Evolutionary conservation across 1,140 invertebrate genomes (phyloP), one percentile per base, ranked within the genome.

Genomic region (Apocrypta bakeri): DNA sequence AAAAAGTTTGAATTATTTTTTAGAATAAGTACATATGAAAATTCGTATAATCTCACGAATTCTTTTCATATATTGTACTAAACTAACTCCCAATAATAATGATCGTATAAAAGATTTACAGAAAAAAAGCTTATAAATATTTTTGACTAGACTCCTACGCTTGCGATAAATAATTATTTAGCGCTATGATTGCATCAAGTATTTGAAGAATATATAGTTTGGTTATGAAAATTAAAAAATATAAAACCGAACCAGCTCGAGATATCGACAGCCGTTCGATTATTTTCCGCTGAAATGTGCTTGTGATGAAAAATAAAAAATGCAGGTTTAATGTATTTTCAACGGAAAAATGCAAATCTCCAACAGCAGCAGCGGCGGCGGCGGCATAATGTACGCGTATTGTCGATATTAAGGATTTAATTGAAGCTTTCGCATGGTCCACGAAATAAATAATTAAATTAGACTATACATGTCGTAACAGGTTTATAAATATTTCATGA

Each of bases 361-460:
- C 17, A 56, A 21, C 21, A n/a, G 48, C 7, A 4, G 40, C 40
- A 12, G 37, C 37, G 9, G n/a, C n/a, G 3, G 33, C 40, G 17
- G 48, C 6, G 7, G 12, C 29, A 9, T 71, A 71, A 31, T 33
- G 7, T 71, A 37, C 29, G 29, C 21, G 29, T 29, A 71, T 71
- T 31, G 68, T n/a, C 29, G 68, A 71, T 71, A 71, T 71, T 71
- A 25, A 42, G 7, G 37, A 72, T 72, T 72, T 72, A 72, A 72
- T 72, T 72, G 27, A 24, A 42, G 27, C 48, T n/a, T 21, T 17
- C 21, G 21, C n/a, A n/a, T 56, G 48, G 48, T 21, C 48, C 17
- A 21, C 24, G n/a, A 72, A 72, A 72, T 72, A 40, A 40, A 72
- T 72, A 72, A 72, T 72, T 42, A 72, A 72, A 72, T 72, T 42